Conservation (phyloP, 1,140 invertebrate species). For the Pseudomyrmex flavicornis region DNA sequence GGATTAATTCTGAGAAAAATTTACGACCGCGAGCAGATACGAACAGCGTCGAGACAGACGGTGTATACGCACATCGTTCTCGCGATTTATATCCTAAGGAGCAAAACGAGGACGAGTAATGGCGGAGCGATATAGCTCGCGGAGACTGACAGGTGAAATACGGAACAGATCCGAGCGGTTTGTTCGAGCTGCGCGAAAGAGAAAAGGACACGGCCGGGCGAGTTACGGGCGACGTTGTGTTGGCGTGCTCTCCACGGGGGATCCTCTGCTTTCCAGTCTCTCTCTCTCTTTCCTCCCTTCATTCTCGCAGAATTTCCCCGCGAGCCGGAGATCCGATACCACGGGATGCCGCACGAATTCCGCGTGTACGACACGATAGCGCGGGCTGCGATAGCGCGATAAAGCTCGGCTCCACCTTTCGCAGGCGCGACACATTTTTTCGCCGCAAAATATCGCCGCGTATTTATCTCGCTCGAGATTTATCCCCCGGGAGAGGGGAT, state of each 20-base stretch:
- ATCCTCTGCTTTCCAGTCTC: neutral
- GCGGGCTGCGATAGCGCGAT: neutral
- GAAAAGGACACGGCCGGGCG: constrained; percentile 16
- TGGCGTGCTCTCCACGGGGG: constrained; percentile 1
- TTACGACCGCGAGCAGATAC: constrained; percentile 38
- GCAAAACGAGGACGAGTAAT: constrained; percentile 50
- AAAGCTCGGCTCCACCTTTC: neutral
- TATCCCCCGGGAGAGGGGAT: constrained; percentile 41
- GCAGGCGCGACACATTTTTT: constrained; percentile 57
- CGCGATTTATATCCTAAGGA: constrained; percentile 55
- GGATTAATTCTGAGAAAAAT: constrained; percentile 46
- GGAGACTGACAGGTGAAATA: constrained; percentile 58
- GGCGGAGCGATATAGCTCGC: constrained; percentile 38
- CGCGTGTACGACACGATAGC: constrained; percentile 17
- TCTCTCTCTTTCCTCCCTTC: neutral
- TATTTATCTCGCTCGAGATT: constrained; percentile 65
- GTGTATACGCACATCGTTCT: constrained; percentile 50
- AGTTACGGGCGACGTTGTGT: constrained; percentile 63
- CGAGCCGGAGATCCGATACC: constrained; percentile 10
- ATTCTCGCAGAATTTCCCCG: neutral
- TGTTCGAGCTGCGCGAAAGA: constrained; percentile 44
- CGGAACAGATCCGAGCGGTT: constrained; percentile 57
- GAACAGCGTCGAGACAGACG: constrained; percentile 1
- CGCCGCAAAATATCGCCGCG: constrained; percentile 50
- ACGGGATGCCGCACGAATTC: neutral